Evolutionary conservation across 2,113 vertebrate species (phyloP), one percentile per base, ranked within the genome.

Genomic region (Oxygymnocypris stewartii): DNA sequence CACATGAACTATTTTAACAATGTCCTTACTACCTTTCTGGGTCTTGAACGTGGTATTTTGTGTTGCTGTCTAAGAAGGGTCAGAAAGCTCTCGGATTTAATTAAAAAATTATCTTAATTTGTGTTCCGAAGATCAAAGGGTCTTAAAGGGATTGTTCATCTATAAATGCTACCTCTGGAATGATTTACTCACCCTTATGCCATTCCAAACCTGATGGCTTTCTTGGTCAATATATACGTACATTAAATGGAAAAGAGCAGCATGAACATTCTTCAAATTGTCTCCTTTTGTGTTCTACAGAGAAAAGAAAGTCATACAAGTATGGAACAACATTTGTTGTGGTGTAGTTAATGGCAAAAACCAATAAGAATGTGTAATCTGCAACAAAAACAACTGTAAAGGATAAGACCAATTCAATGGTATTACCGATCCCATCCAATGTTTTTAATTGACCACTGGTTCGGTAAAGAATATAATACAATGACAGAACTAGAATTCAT

Each of bases 401-500:
- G 42, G 40, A 85, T 89, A 65, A 0, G 57, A 6, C 3, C 25
- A 14, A 47, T 47, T 47, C 85, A 91, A 69, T 67, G 67, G 76
- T 75, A 84, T 82, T 84, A 93, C n/a, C 2, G 91, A 93, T 94
- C 91, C 92, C 93, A 93, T 93, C 92, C 92, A 93, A 91, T 89
- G 87, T 90, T 93, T 94, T 96, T 95, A 95, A 65, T 95, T 13
- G 91, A 93, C 89, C 88, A 89, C 91, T 93, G 91, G 89, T 92
- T 89, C 93, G 87, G 91, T 92, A 95, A 96, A 95, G 92, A 94
- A 94, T 91, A 93, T 88, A 90, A 94, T 93, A 95, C 95, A 94
- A 90, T 88, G 92, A 93, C 92, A 92, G 92, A 90, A 94, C 93
- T 91, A 82, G 89, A 95, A 94, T 93, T 92, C 87, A 93, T 93